Base-by-base conservation (phyloP, 1,140 invertebrate species). In the Leptestheria dahalacensis region DNA sequence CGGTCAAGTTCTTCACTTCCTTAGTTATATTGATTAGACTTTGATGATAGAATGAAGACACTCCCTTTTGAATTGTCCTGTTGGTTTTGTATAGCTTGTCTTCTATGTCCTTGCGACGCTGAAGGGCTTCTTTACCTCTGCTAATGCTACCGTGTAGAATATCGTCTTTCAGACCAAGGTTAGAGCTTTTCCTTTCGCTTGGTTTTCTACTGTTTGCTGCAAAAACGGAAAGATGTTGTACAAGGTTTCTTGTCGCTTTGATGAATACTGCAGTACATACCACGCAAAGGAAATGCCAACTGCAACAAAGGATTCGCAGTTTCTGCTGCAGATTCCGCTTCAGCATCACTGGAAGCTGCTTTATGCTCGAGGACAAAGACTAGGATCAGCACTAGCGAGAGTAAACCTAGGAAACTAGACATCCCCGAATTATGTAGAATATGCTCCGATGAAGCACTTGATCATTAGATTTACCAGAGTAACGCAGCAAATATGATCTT, bases 21-120 rank as follows among this genome's bases (percentile, higher is more conserved):
- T 20, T 26, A 6, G 26, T 55, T 12, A 55, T 20, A 10, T 26
- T 55, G 26, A 33, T 55, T 24, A 55, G 26, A 15, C 33, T 26
- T 28, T 55, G 53, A 25, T 55, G 53, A 28, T 55, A 55, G 10
- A 33, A 29, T 15, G 53, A 55, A 29, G 53, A 41, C 33, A 41
- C 15, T 41, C 33, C 33, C 15, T 41, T 41, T 15, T 41, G 33
- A 6, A 41, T 41, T 41, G 33, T 41, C 15, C 15, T 6, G 33
- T 41, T 41, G 6, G 33, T 9, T 41, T 15, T 41, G 15, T 9
- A 41, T 15, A 41, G 6, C 6, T 6, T 15, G 33, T 41, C 33
- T 15, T 41, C 33, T 15, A 41, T 9, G 15, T 9, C 6, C 15
- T 41, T 41, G 6, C 33, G 6, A 9, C 15, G 6, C 33, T 41